phyloP scores from a whole-genome alignment of 1,140 invertebrate genomes.

The Tetramorium simillimum region DNA sequence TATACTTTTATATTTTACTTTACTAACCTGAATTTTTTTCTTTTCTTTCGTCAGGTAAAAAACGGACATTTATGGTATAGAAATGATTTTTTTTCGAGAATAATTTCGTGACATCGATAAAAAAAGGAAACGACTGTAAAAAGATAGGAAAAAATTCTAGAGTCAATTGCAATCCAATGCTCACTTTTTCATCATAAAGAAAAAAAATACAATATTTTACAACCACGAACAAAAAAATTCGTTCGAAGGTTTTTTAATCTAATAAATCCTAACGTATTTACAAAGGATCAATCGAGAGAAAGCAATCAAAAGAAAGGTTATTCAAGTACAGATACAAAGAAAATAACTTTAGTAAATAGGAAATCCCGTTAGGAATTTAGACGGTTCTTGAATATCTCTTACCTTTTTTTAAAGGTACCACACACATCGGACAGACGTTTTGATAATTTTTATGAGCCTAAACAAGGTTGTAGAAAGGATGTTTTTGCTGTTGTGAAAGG shows the following conservation, averaged over 20 bases:
- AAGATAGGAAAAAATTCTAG: background rate
- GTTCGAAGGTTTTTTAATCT: background rate
- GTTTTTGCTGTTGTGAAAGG: background rate
- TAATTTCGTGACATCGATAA: background rate
- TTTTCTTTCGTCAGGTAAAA: background rate
- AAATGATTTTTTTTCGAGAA: background rate
- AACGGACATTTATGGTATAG: background rate
- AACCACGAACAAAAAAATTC: background rate
- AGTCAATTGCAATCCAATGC: background rate
- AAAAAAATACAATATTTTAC: slow-evolving; percentile 6
- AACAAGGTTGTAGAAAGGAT: slow-evolving; percentile 19
- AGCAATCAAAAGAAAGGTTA: slow-evolving; percentile 8
- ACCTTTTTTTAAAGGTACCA: slow-evolving; percentile 49
- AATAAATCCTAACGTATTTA: slow-evolving; percentile 61
- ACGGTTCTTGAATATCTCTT: background rate
- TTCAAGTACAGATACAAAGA: slow-evolving; percentile 43
- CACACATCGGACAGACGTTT: background rate
- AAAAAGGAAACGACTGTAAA: slow-evolving; percentile 13
- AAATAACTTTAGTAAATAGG: slow-evolving; percentile 37
- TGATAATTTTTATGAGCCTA: slow-evolving; percentile 47
- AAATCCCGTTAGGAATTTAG: slow-evolving; percentile 66
- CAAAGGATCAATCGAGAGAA: background rate
- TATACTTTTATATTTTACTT: no score
- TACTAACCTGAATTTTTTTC: background rate
- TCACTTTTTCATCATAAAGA: background rate